Evolutionary conservation across 2,113 vertebrate genomes (phyloP), one percentile per base, ranked within the genome.

Genomic region (Tor tambroides): DNA sequence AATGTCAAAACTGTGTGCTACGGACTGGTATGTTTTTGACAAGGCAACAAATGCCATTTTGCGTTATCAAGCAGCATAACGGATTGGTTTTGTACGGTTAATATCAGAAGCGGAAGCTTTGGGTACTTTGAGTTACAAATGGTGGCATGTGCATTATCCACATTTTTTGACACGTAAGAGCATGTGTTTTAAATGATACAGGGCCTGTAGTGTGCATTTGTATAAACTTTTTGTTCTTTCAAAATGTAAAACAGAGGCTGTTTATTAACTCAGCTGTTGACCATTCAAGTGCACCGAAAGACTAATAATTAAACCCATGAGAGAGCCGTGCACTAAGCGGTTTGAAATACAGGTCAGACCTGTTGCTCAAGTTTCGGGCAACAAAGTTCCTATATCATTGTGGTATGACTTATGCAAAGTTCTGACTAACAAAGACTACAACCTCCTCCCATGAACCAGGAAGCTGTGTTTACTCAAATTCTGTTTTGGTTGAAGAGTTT

Each of bases 321-420:
- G 83, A 79, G 46, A 59, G 11, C 15, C 6, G 14, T 35, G 5
- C 32, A 6, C 30, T n/a, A 15, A 54, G 43, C 61, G 35, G 32
- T 17, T 46, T 56, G 28, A 26, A 82, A 63, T 89, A 41, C 19
- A 28, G 1, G 91, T 85, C 30, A 10, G 87, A 93, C 92, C 86
- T 6, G 94, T 93, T 14, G 0, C 8, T 90, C 90, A 15, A 85
- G 92, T 91, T 91, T 83, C 38, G 23, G 46, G 26, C n/a, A 30
- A n/a, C 7, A 56, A 83, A 17, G 63, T 67, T 49, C 6, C 26
- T 69, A 4, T 67, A 21, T 77, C 41, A 23, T 51, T n/a, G 17
- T 74, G 69, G 6, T 54, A 3, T 38, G 80, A 82, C 41, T 19
- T 21, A 6, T 1, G 4, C 65, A 71, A 43, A 82, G 41, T 0